phyloP scores from a whole-genome alignment of 2,888 invertebrate genomes.

The Pteria penguin region DNA sequence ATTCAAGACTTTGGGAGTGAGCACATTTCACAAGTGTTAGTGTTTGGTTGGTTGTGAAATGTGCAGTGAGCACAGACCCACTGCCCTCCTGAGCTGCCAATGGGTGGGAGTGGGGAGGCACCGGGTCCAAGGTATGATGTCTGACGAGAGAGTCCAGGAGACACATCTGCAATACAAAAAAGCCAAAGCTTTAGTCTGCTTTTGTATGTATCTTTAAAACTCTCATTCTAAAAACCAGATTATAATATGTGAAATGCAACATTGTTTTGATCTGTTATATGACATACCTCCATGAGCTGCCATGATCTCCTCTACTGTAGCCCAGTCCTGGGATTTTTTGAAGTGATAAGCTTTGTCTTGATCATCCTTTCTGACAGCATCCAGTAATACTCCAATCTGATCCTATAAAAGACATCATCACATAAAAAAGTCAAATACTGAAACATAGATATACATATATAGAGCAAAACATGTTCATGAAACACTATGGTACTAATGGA shows the following conservation, averaged over 20 bases:
- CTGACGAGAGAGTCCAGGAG: conserved; percentile 62
- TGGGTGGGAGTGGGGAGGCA: conserved; percentile 69
- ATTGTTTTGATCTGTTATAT: neutral
- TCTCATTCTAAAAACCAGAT: no score
- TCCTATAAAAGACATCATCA: no score
- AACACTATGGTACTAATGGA: no score
- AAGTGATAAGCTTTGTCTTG: conserved; percentile 87
- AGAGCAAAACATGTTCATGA: no score
- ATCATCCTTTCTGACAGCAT: conserved; percentile 88
- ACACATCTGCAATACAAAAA: conserved; percentile 58
- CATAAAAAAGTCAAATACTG: no score
- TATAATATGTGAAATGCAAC: no score
- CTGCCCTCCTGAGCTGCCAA: conserved; percentile 77
- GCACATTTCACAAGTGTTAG: conserved; percentile 94
- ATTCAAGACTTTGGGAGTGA: conserved; percentile 85
- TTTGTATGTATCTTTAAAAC: no score
- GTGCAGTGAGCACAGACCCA: conserved; percentile 98
- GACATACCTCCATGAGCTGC: conserved; percentile 75
- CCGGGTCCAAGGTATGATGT: conserved; percentile 71
- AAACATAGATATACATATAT: no score
- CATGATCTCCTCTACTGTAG: conserved; percentile 85
- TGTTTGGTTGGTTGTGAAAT: conserved; percentile 90
- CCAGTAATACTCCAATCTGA: conserved; percentile 88
- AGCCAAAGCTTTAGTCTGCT: no score
- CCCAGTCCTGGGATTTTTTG: conserved; percentile 89